Evolutionary conservation across 2,113 vertebrate species (phyloP), one percentile per base, ranked within the genome.

Genomic region (Oncorhynchus tshawytscha): DNA sequence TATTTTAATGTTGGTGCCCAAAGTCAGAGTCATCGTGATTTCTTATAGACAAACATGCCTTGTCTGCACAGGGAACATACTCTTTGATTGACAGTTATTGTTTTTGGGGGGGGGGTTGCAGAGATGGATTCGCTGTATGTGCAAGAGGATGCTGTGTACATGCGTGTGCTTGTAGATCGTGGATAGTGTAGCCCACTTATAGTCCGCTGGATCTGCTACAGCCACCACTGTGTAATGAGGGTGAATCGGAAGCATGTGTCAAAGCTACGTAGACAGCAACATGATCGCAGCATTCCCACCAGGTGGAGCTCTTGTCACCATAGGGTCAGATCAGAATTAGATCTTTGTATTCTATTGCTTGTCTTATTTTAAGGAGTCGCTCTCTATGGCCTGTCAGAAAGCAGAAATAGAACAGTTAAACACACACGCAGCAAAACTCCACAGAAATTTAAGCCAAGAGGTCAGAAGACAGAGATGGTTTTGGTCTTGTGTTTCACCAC

Each of bases 381-480:
- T 60, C 18, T 60, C 65, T 20, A n/a, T 39, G 25, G 29, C 29
- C 77, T 67, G 73, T 81, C 77, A 83, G 70, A 78, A 81, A 20
- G 77, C 81, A 85, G 77, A 85, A 85, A 86, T 83, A 87, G 84
- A 87, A 78, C 84, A 84, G 79, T 81, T 82, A 79, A 82, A 79
- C 82, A 70, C 45, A 89, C 81, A 87, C 72, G 72, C 24, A 83
- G 72, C 70, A 82, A 75, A 80, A 62, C 65, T 22, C 60, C 39
- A 73, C 78, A 81, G 80, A 84, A 86, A 87, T 87, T 88, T 80
- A 77, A 24, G n/a, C 62, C 70, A 6, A 22, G 78, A 25, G 39
- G 82, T 76, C 75, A 72, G 79, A 45, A 12, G 5, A 78, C 16
- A 73, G 16, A 12, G 5, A 76, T 22, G 74, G 16, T 24, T 76